These are phyloP conservation scores for Silurus glanis DNA, from an alignment of 2,113 vertebrate genomes.

Conservation along the genomic window DNA sequence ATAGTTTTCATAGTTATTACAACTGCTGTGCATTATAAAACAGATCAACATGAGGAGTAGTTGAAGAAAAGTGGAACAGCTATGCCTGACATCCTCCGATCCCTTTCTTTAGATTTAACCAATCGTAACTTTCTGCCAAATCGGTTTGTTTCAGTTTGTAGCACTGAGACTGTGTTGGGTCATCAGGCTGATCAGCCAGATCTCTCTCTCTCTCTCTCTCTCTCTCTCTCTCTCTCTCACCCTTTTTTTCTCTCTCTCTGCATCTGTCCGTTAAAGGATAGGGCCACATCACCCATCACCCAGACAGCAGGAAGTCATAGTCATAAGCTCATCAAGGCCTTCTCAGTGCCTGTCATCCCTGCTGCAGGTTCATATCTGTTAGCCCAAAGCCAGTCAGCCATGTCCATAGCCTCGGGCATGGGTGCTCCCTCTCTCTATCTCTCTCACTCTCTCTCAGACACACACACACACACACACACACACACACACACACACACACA, in stretches of 20 bases:
- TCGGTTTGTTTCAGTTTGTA: background rate
- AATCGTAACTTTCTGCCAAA: background rate
- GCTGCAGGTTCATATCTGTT: constrained; percentile 71
- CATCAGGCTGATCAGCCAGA: background rate
- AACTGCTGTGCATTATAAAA: background rate
- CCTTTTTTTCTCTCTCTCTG: constrained; percentile 41
- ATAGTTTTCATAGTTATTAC: background rate
- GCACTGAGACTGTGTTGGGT: background rate
- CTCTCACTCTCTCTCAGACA: background rate
- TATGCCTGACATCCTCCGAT: background rate
- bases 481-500: constrained; percentile 23
- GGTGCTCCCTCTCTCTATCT: background rate
- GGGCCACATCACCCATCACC: constrained; percentile 65
- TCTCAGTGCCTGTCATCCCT: constrained; percentile 73
- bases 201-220: background rate
- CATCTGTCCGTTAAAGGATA: constrained; percentile 30
- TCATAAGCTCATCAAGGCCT: constrained; percentile 73
- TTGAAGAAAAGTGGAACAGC: background rate
- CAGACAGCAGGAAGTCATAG: constrained; percentile 60
- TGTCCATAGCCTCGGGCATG: constrained; percentile 55
- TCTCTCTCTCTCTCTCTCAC: background rate
- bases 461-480: constrained; percentile 25
- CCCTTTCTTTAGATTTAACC: background rate
- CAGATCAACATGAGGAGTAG: background rate
- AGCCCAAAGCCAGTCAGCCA: constrained; percentile 67